Percentiles rank a stretch among this genome's conserved stretches.
Evolutionary conservation across 2,113 vertebrate genomes (phyloP).

Genomic region (Dromiciops gliroides): DNA sequence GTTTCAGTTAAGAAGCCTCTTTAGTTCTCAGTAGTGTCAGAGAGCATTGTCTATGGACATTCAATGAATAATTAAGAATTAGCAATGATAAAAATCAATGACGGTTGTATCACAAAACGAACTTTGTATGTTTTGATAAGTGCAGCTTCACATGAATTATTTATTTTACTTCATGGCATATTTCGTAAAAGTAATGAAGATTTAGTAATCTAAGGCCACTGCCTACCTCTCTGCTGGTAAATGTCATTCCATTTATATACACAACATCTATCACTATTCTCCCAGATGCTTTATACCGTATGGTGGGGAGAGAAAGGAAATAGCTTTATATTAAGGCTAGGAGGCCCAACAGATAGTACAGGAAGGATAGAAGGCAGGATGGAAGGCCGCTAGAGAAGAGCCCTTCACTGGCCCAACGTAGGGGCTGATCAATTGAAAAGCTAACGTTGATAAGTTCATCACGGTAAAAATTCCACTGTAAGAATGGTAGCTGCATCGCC

Average conservation of each 20-base stretch:
- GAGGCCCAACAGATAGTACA: not conserved
- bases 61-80: slow-evolving; percentile 66
- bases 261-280: slow-evolving; percentile 18
- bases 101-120: slow-evolving; percentile 52
- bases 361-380: not conserved
- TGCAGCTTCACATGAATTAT: slow-evolving; percentile 60
- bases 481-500: not conserved
- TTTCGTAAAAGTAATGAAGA: slow-evolving; percentile 72
- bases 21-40: slow-evolving; percentile 22
- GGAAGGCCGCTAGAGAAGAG: not conserved
- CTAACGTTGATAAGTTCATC: not conserved
- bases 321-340: not conserved
- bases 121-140: slow-evolving; percentile 64
- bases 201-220: slow-evolving; percentile 42
- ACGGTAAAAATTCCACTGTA: slow-evolving; percentile 4
- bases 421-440: not conserved
- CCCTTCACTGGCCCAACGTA: not conserved
- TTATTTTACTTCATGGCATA: slow-evolving; percentile 54
- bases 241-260: not conserved
- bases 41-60: slow-evolving; percentile 18
- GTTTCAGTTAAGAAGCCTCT: slow-evolving; percentile 23
- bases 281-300: not conserved
- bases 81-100: slow-evolving; percentile 39
- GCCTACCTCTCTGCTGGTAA: slow-evolving; percentile 19
- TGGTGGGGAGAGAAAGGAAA: not conserved